Percentiles rank a stretch among this genome's conserved stretches.
Conservation (phyloP, 2,797 vertebrate genomes). For the Scleropages formosus region DNA sequence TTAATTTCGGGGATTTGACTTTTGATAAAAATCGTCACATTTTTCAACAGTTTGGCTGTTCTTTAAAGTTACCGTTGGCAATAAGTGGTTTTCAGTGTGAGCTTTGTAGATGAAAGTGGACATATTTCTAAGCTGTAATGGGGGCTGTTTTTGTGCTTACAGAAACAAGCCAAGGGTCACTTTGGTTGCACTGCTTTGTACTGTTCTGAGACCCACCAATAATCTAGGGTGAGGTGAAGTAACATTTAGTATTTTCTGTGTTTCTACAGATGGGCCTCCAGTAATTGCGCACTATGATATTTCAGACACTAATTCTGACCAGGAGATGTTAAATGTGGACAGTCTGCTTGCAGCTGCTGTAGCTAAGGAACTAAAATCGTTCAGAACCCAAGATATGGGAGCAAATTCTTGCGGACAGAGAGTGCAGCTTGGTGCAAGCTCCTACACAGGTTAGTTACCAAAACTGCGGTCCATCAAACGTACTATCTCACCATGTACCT, state of each 20-base stretch:
- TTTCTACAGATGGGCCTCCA: slow-evolving; percentile 90
- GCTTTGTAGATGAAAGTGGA: slow-evolving; percentile 1
- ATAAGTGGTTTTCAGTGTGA: slow-evolving; percentile 1
- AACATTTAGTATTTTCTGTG: slow-evolving; percentile 71
- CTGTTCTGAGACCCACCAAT: not conserved
- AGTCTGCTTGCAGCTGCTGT: slow-evolving; percentile 84
- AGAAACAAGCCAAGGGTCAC: not conserved
- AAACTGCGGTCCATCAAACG: not conserved
- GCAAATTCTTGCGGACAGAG: slow-evolving; percentile 78
- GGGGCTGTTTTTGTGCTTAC: not conserved
- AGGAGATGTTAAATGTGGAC: slow-evolving; percentile 88
- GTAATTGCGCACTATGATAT: slow-evolving; percentile 94
- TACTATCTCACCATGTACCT: not conserved
- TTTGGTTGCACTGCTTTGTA: not conserved
- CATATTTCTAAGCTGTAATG: not conserved
- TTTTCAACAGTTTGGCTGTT: not conserved
- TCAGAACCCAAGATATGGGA: slow-evolving; percentile 78
- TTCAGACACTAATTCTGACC: slow-evolving; percentile 96
- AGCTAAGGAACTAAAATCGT: slow-evolving; percentile 86
- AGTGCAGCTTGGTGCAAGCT: slow-evolving; percentile 73
- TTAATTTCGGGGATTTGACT: no score
- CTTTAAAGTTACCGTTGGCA: slow-evolving; percentile 1
- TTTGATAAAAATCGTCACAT: no score
- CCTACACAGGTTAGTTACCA: slow-evolving; percentile 82
- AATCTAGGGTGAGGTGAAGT: slow-evolving; percentile 49